A percentile compares a stretch with the other conserved stretches of the same genome.
Conservation (phyloP, 2,888 invertebrate species). For the Carterocephalus palaemon region DNA sequence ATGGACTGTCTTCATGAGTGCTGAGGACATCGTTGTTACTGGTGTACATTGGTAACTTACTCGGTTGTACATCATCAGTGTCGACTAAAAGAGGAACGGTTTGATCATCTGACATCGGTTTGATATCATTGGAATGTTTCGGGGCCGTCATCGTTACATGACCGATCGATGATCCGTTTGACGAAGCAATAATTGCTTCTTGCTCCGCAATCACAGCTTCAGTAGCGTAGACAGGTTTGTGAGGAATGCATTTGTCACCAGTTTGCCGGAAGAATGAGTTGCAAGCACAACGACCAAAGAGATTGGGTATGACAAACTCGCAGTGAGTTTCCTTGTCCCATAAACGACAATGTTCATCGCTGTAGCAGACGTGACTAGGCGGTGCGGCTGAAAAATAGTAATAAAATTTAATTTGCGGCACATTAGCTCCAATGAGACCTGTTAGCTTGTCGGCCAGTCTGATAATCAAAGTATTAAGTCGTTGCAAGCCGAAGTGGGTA, state of each 20-base stretch:
- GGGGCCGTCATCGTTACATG: slow-evolving; percentile 38
- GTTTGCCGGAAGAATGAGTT: slow-evolving; percentile 82
- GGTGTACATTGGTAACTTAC: slow-evolving; percentile 55
- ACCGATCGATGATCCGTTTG: slow-evolving; percentile 38
- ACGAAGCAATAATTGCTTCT: slow-evolving; percentile 44
- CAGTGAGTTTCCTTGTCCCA: slow-evolving; percentile 91
- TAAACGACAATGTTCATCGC: slow-evolving; percentile 91
- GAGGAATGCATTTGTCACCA: slow-evolving; percentile 81
- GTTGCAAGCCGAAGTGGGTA: slow-evolving; percentile 40
- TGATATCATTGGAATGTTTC: slow-evolving; percentile 42
- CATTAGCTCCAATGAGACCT: slow-evolving; percentile 18
- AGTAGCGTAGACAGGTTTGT: slow-evolving; percentile 54
- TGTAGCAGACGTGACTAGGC: slow-evolving; percentile 92
- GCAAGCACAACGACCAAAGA: slow-evolving; percentile 93
- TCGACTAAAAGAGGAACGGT: slow-evolving; percentile 42
- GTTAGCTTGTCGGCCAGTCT: slow-evolving; percentile 29
- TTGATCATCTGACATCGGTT: slow-evolving; percentile 40
- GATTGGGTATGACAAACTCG: slow-evolving; percentile 92
- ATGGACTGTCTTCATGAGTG: slow-evolving; percentile 64
- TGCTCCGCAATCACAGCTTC: slow-evolving; percentile 67
- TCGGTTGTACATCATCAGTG: slow-evolving; percentile 54
- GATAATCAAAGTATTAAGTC: slow-evolving; percentile 28
- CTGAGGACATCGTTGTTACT: slow-evolving; percentile 63
- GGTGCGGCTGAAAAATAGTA: slow-evolving; percentile 83
- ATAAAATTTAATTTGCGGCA: slow-evolving; percentile 25